These are phyloP conservation scores for Argentina silus DNA, from an alignment of 2,797 vertebrate species.

Conservation along the genomic window DNA sequence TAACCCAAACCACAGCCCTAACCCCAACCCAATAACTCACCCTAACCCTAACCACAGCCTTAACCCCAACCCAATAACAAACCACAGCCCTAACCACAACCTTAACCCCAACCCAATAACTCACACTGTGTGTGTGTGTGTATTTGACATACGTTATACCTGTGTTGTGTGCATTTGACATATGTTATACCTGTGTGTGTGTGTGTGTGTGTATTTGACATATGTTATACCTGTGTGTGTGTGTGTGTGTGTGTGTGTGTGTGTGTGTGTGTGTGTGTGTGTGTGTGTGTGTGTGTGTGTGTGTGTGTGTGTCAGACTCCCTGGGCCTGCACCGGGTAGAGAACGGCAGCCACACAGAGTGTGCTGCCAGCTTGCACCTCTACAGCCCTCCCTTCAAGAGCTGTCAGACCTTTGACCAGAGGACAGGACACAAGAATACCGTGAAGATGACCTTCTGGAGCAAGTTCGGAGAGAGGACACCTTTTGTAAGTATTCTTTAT, in stretches of 20 bases:
- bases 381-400: slow-evolving; percentile 92
- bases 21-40: no score
- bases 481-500: slow-evolving; percentile 83
- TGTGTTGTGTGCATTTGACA: no score
- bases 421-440: slow-evolving; percentile 91
- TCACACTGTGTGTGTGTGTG: slow-evolving; percentile 6
- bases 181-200: no score
- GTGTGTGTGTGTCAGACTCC: slow-evolving; percentile 78
- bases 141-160: neutral
- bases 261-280: no score
- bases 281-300: slow-evolving; percentile 1
- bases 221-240: no score
- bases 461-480: slow-evolving; percentile 87
- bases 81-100: neutral
- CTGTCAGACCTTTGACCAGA: slow-evolving; percentile 94
- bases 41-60: no score
- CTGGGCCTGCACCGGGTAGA: slow-evolving; percentile 96
- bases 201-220: no score
- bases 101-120: neutral
- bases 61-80: neutral
- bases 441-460: slow-evolving; percentile 98
- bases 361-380: slow-evolving; percentile 90
- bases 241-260: no score
- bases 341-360: slow-evolving; percentile 94
- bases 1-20: no score